A percentile compares a stretch with the other conserved stretches of the same genome.
Evolutionary conservation across 2,113 vertebrate species (phyloP).

Genomic region (Acanthisitta chloris): DNA sequence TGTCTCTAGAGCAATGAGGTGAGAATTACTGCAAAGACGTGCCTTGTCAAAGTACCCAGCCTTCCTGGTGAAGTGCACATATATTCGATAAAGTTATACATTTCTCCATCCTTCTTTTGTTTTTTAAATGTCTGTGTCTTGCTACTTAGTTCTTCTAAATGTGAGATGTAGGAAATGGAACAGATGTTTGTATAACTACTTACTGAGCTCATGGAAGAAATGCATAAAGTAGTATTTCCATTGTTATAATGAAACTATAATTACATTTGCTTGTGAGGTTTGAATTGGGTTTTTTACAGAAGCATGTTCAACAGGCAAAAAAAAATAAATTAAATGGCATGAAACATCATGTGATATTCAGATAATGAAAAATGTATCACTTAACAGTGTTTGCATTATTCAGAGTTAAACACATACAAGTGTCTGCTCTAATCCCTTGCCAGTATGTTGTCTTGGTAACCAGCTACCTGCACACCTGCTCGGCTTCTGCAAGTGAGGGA

Average conservation of each 20-base stretch:
- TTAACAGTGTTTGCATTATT: slow-evolving; percentile 82
- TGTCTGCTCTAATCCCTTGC: slow-evolving; percentile 80
- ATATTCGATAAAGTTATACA: slow-evolving; percentile 37
- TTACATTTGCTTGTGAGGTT: slow-evolving; percentile 65
- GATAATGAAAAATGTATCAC: slow-evolving; percentile 82
- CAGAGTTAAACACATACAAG: slow-evolving; percentile 78
- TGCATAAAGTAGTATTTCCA: slow-evolving; percentile 60
- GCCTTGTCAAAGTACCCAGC: background rate
- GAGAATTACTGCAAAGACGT: slow-evolving; percentile 46
- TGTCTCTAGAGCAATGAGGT: slow-evolving; percentile 31
- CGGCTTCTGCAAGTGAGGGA: slow-evolving; percentile 63
- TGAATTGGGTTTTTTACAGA: slow-evolving; percentile 66
- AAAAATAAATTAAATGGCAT: slow-evolving; percentile 29
- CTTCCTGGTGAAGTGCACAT: slow-evolving; percentile 33
- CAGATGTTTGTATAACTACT: slow-evolving; percentile 71
- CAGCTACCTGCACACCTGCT: slow-evolving; percentile 83
- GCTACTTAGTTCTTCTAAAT: slow-evolving; percentile 67
- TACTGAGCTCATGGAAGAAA: slow-evolving; percentile 44
- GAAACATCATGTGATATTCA: slow-evolving; percentile 67
- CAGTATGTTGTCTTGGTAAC: slow-evolving; percentile 81
- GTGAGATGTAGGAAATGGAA: slow-evolving; percentile 54
- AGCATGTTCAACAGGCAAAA: slow-evolving; percentile 66
- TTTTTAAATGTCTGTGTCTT: slow-evolving; percentile 58
- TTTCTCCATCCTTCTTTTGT: slow-evolving; percentile 52
- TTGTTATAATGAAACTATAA: slow-evolving; percentile 72